Percentiles rank a stretch among this genome's conserved stretches.
Conservation (phyloP, 2,797 vertebrate genomes). For the Acrocephalus scirpaceus region DNA sequence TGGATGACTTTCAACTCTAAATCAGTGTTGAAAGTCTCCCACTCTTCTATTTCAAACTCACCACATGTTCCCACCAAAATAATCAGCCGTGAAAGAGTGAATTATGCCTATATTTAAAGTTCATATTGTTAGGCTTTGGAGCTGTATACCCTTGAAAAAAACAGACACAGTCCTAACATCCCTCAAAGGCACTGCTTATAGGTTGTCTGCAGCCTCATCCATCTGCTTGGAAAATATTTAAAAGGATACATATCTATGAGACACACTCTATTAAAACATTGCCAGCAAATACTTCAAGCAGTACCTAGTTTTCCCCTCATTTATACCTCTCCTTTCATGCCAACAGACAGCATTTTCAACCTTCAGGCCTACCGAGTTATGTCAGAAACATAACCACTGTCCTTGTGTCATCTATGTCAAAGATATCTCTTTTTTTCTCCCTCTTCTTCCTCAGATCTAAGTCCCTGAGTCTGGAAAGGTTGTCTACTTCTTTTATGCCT, state of each 20-base stretch:
- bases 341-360: background rate
- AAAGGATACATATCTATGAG: background rate
- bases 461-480: background rate
- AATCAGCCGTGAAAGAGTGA: background rate
- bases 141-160: background rate
- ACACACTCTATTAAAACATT: background rate
- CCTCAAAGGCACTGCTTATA: background rate
- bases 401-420: background rate
- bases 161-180: background rate
- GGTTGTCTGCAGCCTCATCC: background rate
- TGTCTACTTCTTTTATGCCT: conserved; percentile 33
- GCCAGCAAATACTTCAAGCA: background rate
- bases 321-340: background rate
- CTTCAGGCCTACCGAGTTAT: background rate
- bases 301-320: background rate
- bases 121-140: background rate
- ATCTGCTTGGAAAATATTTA: background rate
- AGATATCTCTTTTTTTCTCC: background rate
- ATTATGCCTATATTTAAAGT: background rate
- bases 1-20: background rate
- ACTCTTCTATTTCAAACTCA: conserved; percentile 5
- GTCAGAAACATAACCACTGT: background rate
- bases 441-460: background rate
- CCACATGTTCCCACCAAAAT: background rate
- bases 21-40: background rate